These are phyloP conservation scores for Diogma glabrata DNA, from an alignment of 2,888 invertebrate genomes.

Conservation along the genomic window DNA sequence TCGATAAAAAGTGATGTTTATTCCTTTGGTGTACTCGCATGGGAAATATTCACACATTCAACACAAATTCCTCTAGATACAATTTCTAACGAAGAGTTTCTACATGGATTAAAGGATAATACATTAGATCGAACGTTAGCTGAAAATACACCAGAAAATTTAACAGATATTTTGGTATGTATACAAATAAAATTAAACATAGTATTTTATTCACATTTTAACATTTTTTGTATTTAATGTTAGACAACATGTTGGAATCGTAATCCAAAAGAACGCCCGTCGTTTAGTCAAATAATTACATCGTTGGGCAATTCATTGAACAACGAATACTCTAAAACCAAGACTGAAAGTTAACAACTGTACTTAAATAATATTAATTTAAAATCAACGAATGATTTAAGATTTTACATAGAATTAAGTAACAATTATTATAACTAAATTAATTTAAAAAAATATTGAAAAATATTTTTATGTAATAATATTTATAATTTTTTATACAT, in stretches of 20 bases:
- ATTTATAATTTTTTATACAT: not conserved
- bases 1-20: slow-evolving; percentile 90
- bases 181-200: not conserved
- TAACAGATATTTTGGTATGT: slow-evolving; percentile 46
- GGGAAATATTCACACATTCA: slow-evolving; percentile 79
- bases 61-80: slow-evolving; percentile 58
- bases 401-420: not conserved
- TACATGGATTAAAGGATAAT: slow-evolving; percentile 35
- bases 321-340: slow-evolving; percentile 4
- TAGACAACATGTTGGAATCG: slow-evolving; percentile 32
- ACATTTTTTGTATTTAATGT: slow-evolving; percentile 14
- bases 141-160: slow-evolving; percentile 46
- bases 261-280: slow-evolving; percentile 36
- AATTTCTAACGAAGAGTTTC: slow-evolving; percentile 31
- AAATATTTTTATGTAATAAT: not conserved
- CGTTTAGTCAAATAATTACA: slow-evolving; percentile 35
- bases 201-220: not conserved
- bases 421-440: not conserved
- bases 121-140: slow-evolving; percentile 58
- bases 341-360: slow-evolving; percentile 9
- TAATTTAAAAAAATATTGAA: not conserved
- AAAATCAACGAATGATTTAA: too few species aligned
- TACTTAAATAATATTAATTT: too few species aligned
- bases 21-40: slow-evolving; percentile 77
- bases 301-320: slow-evolving; percentile 22